These are phyloP conservation scores for Holothuria glaberrima DNA, from an alignment of 35 echinoderm and acorn worm species.

Conservation along the genomic window DNA sequence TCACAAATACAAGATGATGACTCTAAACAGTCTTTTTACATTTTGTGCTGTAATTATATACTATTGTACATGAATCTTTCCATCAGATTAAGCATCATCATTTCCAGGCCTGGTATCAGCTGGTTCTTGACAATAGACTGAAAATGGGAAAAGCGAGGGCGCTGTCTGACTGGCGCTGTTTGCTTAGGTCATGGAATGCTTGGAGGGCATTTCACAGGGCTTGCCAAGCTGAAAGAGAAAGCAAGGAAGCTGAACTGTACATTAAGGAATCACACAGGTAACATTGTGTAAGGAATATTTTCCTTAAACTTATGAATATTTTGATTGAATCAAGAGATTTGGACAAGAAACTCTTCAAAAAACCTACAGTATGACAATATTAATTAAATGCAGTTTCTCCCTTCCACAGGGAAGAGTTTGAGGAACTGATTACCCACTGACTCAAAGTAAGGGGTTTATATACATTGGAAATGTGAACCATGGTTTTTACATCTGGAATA, in stretches of 20 bases:
- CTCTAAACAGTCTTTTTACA: neutral
- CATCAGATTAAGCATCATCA: constrained; percentile 71
- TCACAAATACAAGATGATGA: neutral
- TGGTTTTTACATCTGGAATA: neutral
- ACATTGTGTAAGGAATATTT: no score
- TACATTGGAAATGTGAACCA: neutral
- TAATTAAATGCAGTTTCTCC: no score
- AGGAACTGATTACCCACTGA: no score
- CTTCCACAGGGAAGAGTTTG: no score
- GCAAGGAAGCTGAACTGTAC: constrained; percentile 69
- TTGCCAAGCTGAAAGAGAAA: constrained; percentile 72
- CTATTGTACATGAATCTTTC: neutral
- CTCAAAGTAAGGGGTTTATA: no score
- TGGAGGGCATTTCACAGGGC: constrained; percentile 86
- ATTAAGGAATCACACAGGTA: constrained; percentile 89
- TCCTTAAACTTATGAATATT: no score
- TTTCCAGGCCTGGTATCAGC: constrained; percentile 96
- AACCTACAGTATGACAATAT: no score
- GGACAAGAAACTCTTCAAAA: no score
- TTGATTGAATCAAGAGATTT: no score
- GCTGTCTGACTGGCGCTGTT: constrained; percentile 77
- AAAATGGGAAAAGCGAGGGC: constrained; percentile 91
- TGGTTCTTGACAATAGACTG: constrained; percentile 62
- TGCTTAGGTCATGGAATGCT: constrained; percentile 90
- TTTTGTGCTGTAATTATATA: neutral